Percentiles rank a stretch among this genome's conserved stretches.
Evolutionary conservation across 1,140 invertebrate species (phyloP).

Genomic region (Contarinia nasturtii): DNA sequence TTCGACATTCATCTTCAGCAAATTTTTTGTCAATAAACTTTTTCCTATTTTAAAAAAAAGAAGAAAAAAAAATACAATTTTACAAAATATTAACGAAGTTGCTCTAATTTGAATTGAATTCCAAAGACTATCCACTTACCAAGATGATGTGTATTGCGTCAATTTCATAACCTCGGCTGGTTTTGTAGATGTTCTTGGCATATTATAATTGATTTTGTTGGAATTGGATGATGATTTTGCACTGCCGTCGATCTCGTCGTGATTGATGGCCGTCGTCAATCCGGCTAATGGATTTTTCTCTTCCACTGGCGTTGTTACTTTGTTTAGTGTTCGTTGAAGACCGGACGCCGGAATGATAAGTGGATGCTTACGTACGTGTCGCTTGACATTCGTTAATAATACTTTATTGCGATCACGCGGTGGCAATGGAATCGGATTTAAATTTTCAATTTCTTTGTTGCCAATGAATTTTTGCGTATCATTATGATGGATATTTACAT

Average conservation of each 20-base stretch:
- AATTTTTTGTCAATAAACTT: not conserved
- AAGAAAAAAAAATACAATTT: too few relatives aligned
- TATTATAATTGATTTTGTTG: not conserved
- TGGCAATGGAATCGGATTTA: slow-evolving; percentile 63
- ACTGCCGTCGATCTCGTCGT: not conserved
- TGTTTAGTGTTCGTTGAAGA: slow-evolving; percentile 37
- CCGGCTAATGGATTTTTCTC: slow-evolving; percentile 3
- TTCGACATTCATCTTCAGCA: slow-evolving; percentile 2
- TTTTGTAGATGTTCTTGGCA: too few relatives aligned
- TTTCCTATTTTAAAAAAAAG: not conserved
- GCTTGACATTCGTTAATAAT: slow-evolving; percentile 37
- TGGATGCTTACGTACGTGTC: slow-evolving; percentile 74
- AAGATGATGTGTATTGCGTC: too few relatives aligned
- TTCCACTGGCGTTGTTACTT: slow-evolving; percentile 25
- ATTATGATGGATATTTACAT: not conserved
- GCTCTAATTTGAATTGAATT: too few relatives aligned
- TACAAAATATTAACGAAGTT: too few relatives aligned
- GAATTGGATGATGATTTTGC: not conserved
- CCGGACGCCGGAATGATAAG: slow-evolving; percentile 56
- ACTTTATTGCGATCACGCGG: slow-evolving; percentile 59
- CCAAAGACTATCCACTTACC: too few relatives aligned
- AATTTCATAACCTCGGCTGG: too few relatives aligned
- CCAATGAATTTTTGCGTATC: not conserved
- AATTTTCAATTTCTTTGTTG: slow-evolving; percentile 21
- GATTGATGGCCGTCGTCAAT: not conserved